These are phyloP conservation scores for Druceiella hillmani DNA, from an alignment of 2,888 invertebrate genomes.

Conservation along the genomic window DNA sequence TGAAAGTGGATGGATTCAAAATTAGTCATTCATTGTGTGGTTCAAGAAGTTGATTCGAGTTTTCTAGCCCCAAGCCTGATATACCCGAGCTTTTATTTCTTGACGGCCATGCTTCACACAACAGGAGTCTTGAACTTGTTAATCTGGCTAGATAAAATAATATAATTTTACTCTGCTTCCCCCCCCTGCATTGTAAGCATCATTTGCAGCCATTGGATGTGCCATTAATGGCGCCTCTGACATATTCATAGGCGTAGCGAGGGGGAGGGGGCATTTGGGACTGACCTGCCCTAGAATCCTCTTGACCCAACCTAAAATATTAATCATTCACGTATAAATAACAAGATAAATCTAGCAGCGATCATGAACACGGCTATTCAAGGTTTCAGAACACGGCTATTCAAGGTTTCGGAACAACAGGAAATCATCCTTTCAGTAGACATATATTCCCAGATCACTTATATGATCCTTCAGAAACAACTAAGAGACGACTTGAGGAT, in stretches of 20 bases:
- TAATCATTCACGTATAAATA: background rate
- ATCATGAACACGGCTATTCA: constrained; percentile 1
- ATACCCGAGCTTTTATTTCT: background rate
- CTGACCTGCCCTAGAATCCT: background rate
- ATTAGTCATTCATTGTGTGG: too few relatives aligned
- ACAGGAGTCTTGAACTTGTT: constrained; percentile 1
- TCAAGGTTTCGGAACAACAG: background rate
- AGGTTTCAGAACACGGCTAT: too few relatives aligned
- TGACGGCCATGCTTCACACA: constrained; percentile 1
- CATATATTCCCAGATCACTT: too few relatives aligned
- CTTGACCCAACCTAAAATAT: background rate
- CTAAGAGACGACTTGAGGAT: background rate
- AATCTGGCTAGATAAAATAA: constrained; percentile 1
- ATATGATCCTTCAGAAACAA: constrained; percentile 1
- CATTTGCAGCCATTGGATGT: background rate
- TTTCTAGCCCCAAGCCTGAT: too few relatives aligned
- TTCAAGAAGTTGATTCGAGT: too few relatives aligned
- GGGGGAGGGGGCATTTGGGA: too few relatives aligned
- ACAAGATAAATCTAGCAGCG: background rate
- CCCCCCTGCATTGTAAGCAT: background rate
- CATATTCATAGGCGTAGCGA: too few relatives aligned
- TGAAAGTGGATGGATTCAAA: too few relatives aligned
- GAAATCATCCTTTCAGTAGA: background rate
- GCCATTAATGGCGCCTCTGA: background rate
- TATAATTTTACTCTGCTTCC: background rate